Evolutionary conservation across 2,797 vertebrate species (phyloP).

Genomic region (Thalassophryne amazonica): DNA sequence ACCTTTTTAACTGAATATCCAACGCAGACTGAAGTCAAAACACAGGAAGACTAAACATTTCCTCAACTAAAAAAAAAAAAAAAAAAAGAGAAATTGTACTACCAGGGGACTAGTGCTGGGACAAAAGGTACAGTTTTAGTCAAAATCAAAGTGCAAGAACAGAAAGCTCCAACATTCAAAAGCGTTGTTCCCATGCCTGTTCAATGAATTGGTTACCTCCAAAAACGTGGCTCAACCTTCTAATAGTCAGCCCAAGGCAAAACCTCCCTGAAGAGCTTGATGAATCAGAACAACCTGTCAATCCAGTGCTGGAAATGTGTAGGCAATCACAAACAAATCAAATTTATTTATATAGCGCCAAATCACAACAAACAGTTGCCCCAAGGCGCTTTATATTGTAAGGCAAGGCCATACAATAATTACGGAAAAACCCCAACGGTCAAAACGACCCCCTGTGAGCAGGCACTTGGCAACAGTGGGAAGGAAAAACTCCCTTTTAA

Average conservation of each 20-base stretch:
- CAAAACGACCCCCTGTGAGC: too few species aligned
- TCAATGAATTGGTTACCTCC: slow-evolving; percentile 48
- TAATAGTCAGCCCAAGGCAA: slow-evolving; percentile 37
- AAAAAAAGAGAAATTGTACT: slow-evolving; percentile 32
- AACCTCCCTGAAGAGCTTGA: slow-evolving; percentile 25
- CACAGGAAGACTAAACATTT: slow-evolving; percentile 13
- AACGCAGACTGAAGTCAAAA: slow-evolving; percentile 13
- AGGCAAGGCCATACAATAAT: too few species aligned
- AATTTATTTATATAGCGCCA: too few species aligned
- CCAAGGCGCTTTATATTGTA: too few species aligned
- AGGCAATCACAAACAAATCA: slow-evolving; percentile 12
- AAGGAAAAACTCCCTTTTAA: too few species aligned
- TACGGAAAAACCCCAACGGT: too few species aligned
- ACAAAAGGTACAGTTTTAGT: slow-evolving; percentile 26
- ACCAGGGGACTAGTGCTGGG: slow-evolving; percentile 12
- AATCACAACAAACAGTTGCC: too few species aligned
- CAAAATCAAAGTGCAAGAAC: slow-evolving; percentile 24
- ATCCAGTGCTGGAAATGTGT: slow-evolving; percentile 25
- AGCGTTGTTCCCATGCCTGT: slow-evolving; percentile 3
- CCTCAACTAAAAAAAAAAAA: neutral
- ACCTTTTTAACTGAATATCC: slow-evolving; percentile 22
- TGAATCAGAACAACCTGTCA: slow-evolving; percentile 45
- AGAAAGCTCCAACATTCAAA: slow-evolving; percentile 21
- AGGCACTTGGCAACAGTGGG: too few species aligned
- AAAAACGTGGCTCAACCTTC: slow-evolving; percentile 30